Base-by-base conservation (phyloP, 2,888 invertebrate species). In the Epistrophe grossulariae region DNA sequence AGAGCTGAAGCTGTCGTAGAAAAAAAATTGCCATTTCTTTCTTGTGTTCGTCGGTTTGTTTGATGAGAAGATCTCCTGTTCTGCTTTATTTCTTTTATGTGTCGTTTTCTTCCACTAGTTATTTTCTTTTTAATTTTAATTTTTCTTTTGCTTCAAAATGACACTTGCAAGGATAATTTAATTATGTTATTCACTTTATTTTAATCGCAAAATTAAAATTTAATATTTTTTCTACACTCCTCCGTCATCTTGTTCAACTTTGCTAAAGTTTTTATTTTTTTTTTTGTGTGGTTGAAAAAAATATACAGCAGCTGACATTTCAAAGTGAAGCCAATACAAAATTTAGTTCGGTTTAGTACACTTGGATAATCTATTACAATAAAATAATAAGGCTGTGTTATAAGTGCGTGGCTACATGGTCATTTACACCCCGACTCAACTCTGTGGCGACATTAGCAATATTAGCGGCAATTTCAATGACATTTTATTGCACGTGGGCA, bases 291-390 rank as follows among this genome's bases (percentile, higher is more conserved):
- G n/a, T 10, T 1, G 10, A 31, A 35, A 38, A 59, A 17, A 59
- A 38, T 59, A 38, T 11, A 59, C 35, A 59, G 59, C 59, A 59
- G 59, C 38, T 59, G 35, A 59, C 35, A 59, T 57, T n/a, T 35
- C 17, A n/a, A 15, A 50, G 50, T 50, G 50, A 50, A 11, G 50
- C 19, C 50, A 50, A 19, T 5, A 13, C 11, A 2, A 9, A 3
- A 0, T n/a, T 45, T 15, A 17, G 17, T 4, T 43, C 8, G 3
- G 48, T 48, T 48, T 48, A 9, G 45, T 45, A n/a, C n/a, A 4
- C 1, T 48, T 10, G 9, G 8, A 4, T 48, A 17, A 17, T 48
- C 48, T 48, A 48, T 17, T 48, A 48, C 45, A 31, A 31, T 31
- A 31, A 31, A 31, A 31, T 31, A 31, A 24, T 24, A 24, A 24